Conservation (phyloP, 2,797 vertebrate species). For the Fistularia commersonii region DNA sequence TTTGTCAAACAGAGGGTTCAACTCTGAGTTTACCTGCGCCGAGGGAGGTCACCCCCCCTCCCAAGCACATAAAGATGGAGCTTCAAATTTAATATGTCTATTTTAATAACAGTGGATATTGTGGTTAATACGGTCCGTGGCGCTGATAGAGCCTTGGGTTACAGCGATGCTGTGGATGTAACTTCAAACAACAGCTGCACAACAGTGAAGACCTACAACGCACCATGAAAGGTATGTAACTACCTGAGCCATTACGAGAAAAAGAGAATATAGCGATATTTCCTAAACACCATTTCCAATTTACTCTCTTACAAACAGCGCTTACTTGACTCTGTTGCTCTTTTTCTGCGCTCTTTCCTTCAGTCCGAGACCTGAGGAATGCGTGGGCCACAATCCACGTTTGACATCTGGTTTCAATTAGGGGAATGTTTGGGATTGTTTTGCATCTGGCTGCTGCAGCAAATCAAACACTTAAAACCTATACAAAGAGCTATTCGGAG, state of each 20-base stretch:
- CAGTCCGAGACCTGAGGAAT: constrained; percentile 61
- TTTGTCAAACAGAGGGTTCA: constrained; percentile 4
- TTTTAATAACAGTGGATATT: constrained; percentile 7
- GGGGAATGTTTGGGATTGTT: constrained; percentile 78
- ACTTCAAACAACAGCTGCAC: constrained; percentile 49
- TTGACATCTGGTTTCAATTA: constrained; percentile 92
- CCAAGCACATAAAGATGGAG: constrained; percentile 18
- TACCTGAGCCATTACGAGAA: neutral
- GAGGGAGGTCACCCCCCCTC: constrained; percentile 6
- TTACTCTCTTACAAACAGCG: no score
- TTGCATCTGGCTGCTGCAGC: constrained; percentile 73
- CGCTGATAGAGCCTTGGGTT: constrained; percentile 32
- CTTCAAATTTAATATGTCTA: constrained; percentile 5
- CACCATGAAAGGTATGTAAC: constrained; percentile 77
- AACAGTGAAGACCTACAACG: constrained; percentile 9
- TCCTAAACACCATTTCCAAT: no score
- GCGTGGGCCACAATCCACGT: constrained; percentile 54
- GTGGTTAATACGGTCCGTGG: constrained; percentile 17
- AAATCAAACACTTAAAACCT: constrained; percentile 40
- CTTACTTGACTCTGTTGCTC: neutral
- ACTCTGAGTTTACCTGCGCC: constrained; percentile 36
- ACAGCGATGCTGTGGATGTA: constrained; percentile 70
- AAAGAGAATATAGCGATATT: no score
- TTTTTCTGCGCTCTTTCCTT: constrained; percentile 20
- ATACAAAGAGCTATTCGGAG: no score